A percentile compares a stretch with the other conserved stretches of the same genome.
phyloP scores from a whole-genome alignment of 2,888 invertebrate species.

The Tinea semifulvella region DNA sequence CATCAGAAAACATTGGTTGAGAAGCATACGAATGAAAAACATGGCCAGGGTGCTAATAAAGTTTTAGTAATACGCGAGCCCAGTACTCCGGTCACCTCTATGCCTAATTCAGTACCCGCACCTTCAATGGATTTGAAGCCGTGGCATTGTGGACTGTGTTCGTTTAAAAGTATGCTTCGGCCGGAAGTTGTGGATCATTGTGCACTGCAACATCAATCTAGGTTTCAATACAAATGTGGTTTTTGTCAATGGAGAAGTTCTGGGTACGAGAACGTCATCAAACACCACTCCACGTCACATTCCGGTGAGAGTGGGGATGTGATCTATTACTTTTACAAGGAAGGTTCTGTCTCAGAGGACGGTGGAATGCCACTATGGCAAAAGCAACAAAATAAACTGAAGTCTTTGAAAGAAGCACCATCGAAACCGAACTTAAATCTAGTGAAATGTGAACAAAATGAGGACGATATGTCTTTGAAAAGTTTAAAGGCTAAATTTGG shows the following conservation, averaged over 20 bases:
- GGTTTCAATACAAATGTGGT: slow-evolving; percentile 75
- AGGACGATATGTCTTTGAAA: slow-evolving; percentile 29
- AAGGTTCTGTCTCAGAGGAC: slow-evolving; percentile 34
- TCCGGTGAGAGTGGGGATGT: slow-evolving; percentile 39
- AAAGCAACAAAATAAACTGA: slow-evolving; percentile 27
- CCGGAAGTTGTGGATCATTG: slow-evolving; percentile 70
- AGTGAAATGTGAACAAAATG: slow-evolving; percentile 39
- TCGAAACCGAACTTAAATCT: slow-evolving; percentile 34
- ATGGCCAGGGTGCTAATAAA: slow-evolving; percentile 51
- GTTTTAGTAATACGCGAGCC: slow-evolving; percentile 44
- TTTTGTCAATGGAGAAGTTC: slow-evolving; percentile 69
- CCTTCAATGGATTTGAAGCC: slow-evolving; percentile 64
- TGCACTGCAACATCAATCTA: slow-evolving; percentile 66
- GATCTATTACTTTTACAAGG: slow-evolving; percentile 66
- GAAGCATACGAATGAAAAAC: slow-evolving; percentile 71
- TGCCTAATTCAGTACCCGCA: slow-evolving; percentile 19
- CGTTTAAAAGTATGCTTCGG: slow-evolving; percentile 66
- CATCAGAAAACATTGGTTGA: slow-evolving; percentile 70
- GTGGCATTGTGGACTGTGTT: slow-evolving; percentile 78
- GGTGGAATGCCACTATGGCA: slow-evolving; percentile 45
- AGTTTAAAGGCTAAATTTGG: slow-evolving; percentile 38
- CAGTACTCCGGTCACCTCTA: slow-evolving; percentile 23
- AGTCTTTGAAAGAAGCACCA: slow-evolving; percentile 18
- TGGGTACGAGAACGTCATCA: slow-evolving; percentile 62
- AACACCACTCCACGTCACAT: slow-evolving; percentile 70